These are phyloP conservation scores for Spilogale gracilis DNA, from an alignment of 2,113 vertebrate genomes.

Conservation along the genomic window DNA sequence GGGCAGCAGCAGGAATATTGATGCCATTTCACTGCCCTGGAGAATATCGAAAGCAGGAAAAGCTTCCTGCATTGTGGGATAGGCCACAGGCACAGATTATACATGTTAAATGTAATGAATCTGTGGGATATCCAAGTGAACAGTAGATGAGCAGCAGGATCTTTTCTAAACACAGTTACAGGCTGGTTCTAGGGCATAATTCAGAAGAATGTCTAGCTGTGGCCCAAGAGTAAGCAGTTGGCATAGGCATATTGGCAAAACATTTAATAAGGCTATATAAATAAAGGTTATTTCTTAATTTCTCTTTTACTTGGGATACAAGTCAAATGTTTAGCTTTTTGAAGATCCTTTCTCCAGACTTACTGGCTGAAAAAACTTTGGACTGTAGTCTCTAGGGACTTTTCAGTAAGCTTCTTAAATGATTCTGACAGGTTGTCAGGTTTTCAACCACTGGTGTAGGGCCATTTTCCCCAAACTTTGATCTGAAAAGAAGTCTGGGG, in stretches of 20 bases:
- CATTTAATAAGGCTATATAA: neutral
- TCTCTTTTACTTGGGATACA: neutral
- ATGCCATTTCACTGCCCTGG: neutral
- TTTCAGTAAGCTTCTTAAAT: neutral
- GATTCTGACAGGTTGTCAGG: neutral
- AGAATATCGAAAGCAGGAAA: neutral
- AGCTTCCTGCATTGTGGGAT: accelerated
- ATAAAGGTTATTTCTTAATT: neutral
- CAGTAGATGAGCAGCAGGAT: neutral
- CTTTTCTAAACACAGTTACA: neutral
- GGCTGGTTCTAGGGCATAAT: neutral
- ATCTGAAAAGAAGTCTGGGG: neutral
- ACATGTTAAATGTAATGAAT: neutral
- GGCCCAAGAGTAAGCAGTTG: neutral
- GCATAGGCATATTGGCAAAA: neutral
- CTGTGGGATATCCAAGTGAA: too few relatives aligned
- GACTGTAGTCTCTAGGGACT: neutral
- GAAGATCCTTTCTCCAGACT: neutral
- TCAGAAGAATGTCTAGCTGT: neutral
- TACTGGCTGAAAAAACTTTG: neutral
- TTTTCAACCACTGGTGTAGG: neutral
- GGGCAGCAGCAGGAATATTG: neutral
- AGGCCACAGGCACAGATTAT: neutral
- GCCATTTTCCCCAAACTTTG: neutral
- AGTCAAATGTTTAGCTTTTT: neutral